phyloP scores from a whole-genome alignment of 2,797 vertebrate genomes.

The Salmo trutta region DNA sequence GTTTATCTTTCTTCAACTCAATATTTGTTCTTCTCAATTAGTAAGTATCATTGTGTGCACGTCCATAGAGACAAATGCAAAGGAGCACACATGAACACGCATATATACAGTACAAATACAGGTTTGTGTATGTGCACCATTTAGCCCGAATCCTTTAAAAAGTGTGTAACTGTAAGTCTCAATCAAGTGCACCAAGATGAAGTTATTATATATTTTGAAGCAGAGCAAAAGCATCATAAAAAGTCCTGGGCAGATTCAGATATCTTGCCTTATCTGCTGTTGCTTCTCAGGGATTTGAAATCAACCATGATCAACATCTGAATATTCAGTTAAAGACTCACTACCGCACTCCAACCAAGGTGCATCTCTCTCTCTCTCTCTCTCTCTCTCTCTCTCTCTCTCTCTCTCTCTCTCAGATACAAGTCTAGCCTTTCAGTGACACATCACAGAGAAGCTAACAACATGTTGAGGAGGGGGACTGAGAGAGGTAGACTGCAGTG shows the following conservation, averaged over 20 bases:
- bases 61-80: neutral
- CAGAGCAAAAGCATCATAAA: neutral
- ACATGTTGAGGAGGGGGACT: neutral
- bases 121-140: no score
- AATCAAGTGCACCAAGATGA: no score
- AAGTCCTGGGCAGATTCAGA: neutral
- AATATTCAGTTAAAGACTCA: neutral
- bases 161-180: neutral
- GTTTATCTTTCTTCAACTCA: neutral
- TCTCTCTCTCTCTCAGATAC: neutral
- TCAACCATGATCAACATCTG: neutral
- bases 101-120: neutral
- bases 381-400: neutral
- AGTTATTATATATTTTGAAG: no score
- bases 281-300: neutral
- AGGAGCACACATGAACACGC: neutral
- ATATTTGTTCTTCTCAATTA: no score
- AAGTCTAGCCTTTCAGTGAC: neutral
- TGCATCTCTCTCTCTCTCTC: no score
- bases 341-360: no score
- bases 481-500: constrained; percentile 5
- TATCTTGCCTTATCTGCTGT: neutral
- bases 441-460: neutral
- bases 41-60: neutral
- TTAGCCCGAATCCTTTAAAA: neutral